Evolutionary conservation across 1,140 invertebrate species (phyloP).

Genomic region (Drosophila watanabei): DNA sequence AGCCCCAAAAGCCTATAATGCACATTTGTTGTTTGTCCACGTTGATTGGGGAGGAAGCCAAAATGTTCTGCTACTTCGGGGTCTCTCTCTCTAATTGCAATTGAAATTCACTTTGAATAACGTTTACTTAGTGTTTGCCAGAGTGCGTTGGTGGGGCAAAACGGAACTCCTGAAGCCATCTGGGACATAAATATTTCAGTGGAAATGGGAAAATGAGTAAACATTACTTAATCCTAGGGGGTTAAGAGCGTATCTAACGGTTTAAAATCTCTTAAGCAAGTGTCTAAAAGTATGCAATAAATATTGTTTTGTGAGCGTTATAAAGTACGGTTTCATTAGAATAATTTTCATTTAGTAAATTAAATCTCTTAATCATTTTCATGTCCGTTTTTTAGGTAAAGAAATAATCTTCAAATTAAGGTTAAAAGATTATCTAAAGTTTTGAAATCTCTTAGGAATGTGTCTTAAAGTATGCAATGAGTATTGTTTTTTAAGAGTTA

Average conservation of each 20-base stretch:
- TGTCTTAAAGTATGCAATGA: no score
- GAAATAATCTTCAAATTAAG: no score
- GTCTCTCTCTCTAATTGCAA: constrained; percentile 14
- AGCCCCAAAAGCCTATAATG: constrained; percentile 30
- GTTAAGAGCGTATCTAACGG: neutral
- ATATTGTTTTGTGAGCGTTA: no score
- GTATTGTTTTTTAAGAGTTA: no score
- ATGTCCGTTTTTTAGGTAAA: neutral
- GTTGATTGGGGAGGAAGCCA: constrained; percentile 4
- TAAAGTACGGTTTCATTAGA: neutral
- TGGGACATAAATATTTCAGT: neutral
- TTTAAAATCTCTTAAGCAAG: neutral
- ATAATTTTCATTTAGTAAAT: neutral
- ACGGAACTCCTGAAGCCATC: neutral
- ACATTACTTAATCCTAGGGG: neutral
- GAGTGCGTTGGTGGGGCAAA: neutral
- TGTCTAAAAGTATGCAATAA: neutral
- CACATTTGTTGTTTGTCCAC: constrained; percentile 51
- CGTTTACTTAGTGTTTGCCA: constrained; percentile 14
- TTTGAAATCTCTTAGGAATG: no score
- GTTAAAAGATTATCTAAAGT: no score
- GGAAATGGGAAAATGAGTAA: neutral
- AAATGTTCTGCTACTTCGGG: neutral
- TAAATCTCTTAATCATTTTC: no score
- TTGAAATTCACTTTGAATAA: constrained; percentile 27